These are phyloP conservation scores for Poeciliopsis presidionis DNA, from an alignment of 2,797 vertebrate species.

Conservation along the genomic window DNA sequence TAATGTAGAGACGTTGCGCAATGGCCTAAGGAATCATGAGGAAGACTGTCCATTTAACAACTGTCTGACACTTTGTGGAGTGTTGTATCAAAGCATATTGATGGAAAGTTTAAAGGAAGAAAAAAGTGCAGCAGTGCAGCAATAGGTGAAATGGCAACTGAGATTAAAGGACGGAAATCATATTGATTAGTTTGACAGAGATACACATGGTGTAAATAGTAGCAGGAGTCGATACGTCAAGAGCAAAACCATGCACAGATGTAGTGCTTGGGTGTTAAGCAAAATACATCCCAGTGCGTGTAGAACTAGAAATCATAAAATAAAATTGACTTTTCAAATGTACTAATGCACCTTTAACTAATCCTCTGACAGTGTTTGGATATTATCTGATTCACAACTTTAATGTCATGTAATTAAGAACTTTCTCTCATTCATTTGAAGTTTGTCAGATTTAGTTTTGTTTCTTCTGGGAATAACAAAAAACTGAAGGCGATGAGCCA, in stretches of 20 bases:
- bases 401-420: neutral
- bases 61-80: neutral
- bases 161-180: neutral
- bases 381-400: neutral
- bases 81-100: neutral
- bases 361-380: neutral
- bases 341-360: neutral
- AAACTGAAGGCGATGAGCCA: constrained; percentile 57
- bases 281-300: neutral
- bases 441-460: constrained; percentile 20
- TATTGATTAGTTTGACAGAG: neutral
- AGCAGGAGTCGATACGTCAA: neutral
- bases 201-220: neutral
- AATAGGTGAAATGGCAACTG: neutral
- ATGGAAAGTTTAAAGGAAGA: neutral
- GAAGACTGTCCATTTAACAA: neutral
- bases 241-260: neutral
- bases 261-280: no score
- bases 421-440: neutral
- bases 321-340: neutral
- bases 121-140: neutral
- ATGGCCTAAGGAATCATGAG: neutral
- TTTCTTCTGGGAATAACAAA: constrained; percentile 43
- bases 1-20: neutral
- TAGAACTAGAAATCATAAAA: neutral